Base-by-base conservation (phyloP, 2,888 invertebrate genomes). In the Sminthurides aquaticus region DNA sequence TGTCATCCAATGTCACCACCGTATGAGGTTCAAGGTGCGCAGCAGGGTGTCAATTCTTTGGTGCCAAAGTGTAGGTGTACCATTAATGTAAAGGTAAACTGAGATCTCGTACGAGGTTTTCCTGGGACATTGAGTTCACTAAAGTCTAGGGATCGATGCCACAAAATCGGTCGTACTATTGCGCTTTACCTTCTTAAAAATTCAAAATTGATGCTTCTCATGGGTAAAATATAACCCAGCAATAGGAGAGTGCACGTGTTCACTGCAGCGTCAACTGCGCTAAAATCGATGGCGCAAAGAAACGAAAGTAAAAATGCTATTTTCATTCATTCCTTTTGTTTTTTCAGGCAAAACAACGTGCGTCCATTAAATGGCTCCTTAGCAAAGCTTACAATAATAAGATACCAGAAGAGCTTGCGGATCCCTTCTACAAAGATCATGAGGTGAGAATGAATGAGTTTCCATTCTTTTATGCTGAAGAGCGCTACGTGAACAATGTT, bases 321-420 rank as follows among this genome's bases (percentile, higher is more conserved):
- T 34, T 34, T 15, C 15, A 34, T 15, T 34, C 43, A 34, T 15
- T 34, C 43, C 15, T 34, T 5, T 77, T 76, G 77, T 80, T 80
- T 78, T 88, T 88, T 25, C 86, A 96, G 95, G 94, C 95, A 77
- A 93, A 94, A 83, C 91, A 95, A 81, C 86, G 91, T 81, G 92
- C 94, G 78, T 93, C 94, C 77, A 87, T 96, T 78, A 90, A 93
- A 85, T 97, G 96, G 96, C 87, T 97, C 76, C 84, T 96, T 75
- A 90, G 91, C 76, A 96, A 96, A 84, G 93, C 95, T 71, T 95
- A 90, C 84, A 92, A 94, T 84, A 92, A 93, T 83, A 77, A 87
- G 82, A 90, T 89, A 79, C 95, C 95, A 76, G 89, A 91, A 78
- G 93, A 95, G 80, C 84, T 95, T 73, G 86, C 86, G 78, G 94